These are phyloP conservation scores for Poeciliopsis presidionis DNA, from an alignment of 2,797 vertebrate species.

Conservation along the genomic window DNA sequence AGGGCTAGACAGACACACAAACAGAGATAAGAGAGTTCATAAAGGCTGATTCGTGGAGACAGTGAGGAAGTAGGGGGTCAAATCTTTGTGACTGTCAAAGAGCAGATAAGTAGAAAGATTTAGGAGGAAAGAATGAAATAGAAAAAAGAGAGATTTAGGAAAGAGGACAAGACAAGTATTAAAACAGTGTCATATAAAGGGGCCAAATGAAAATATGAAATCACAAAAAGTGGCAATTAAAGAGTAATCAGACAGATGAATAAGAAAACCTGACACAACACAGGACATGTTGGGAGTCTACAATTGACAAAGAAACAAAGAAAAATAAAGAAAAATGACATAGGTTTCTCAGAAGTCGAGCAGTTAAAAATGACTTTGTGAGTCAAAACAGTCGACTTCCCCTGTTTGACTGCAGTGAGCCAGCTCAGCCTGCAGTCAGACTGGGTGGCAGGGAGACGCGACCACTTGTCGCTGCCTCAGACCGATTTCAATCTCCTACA, in stretches of 20 bases:
- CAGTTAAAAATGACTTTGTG: conserved; percentile 78
- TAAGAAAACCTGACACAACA: conserved; percentile 9
- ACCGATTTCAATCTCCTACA: conserved; percentile 84
- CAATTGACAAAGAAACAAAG: conserved; percentile 23
- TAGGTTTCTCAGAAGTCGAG: conserved; percentile 52
- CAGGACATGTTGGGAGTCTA: not conserved
- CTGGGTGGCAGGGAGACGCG: conserved; percentile 87
- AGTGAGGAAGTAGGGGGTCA: conserved; percentile 66
- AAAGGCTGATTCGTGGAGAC: conserved; percentile 72
- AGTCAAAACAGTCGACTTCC: conserved; percentile 84
- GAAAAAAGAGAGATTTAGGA: conserved; percentile 45
- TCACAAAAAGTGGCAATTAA: conserved; percentile 32
- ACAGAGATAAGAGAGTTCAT: conserved; percentile 71
- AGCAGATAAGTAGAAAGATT: conserved; percentile 75
- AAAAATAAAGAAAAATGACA: conserved; percentile 50
- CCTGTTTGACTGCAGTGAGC: conserved; percentile 68
- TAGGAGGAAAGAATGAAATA: conserved; percentile 46
- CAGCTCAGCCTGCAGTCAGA: conserved; percentile 76
- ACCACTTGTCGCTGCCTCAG: conserved; percentile 84
- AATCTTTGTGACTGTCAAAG: conserved; percentile 86
- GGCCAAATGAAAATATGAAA: conserved; percentile 20
- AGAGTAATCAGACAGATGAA: conserved; percentile 11
- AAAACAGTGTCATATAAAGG: conserved; percentile 26
- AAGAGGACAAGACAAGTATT: conserved; percentile 47
- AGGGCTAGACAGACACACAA: conserved; percentile 51